A percentile compares a stretch with the other conserved stretches of the same genome.
Evolutionary conservation across 2,113 vertebrate genomes (phyloP).

Genomic region (Cinclus mexicanus): DNA sequence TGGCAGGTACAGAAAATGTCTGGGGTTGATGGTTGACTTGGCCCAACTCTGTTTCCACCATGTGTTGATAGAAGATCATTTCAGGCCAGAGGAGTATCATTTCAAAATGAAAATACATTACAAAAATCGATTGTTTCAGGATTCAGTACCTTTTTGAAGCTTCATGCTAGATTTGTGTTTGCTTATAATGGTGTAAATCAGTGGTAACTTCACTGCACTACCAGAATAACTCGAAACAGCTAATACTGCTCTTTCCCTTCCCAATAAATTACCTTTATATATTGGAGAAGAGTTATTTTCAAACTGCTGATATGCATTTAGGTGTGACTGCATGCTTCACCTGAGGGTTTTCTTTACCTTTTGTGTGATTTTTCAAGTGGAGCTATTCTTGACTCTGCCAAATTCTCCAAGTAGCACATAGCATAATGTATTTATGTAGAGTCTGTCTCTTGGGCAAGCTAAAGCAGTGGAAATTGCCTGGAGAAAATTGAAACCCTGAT

Average conservation of each 20-base stretch:
- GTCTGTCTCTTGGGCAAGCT: slow-evolving; percentile 67
- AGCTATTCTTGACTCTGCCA: slow-evolving; percentile 58
- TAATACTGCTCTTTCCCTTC: slow-evolving; percentile 2
- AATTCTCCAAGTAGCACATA: slow-evolving; percentile 56
- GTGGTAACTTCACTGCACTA: neutral
- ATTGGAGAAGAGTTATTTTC: slow-evolving; percentile 46
- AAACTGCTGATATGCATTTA: slow-evolving; percentile 41
- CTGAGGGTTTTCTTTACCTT: slow-evolving; percentile 63
- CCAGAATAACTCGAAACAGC: neutral
- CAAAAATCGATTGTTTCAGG: slow-evolving; percentile 5
- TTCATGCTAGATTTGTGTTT: neutral
- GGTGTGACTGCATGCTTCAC: slow-evolving; percentile 39
- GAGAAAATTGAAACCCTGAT: slow-evolving; percentile 75
- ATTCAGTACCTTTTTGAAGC: slow-evolving; percentile 23
- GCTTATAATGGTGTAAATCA: neutral
- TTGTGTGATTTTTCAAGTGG: slow-evolving; percentile 46
- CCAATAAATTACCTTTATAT: slow-evolving; percentile 40
- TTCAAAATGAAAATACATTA: slow-evolving; percentile 34
- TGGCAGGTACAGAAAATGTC: neutral
- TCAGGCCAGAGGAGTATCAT: neutral
- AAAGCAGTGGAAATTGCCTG: slow-evolving; percentile 64
- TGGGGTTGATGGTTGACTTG: neutral
- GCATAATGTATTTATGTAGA: slow-evolving; percentile 65
- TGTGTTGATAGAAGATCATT: neutral
- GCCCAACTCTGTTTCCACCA: neutral